These are phyloP conservation scores for Palythoa grandiflora DNA, from an alignment of 92 coral and sea anemone genomes.

Conservation along the genomic window DNA sequence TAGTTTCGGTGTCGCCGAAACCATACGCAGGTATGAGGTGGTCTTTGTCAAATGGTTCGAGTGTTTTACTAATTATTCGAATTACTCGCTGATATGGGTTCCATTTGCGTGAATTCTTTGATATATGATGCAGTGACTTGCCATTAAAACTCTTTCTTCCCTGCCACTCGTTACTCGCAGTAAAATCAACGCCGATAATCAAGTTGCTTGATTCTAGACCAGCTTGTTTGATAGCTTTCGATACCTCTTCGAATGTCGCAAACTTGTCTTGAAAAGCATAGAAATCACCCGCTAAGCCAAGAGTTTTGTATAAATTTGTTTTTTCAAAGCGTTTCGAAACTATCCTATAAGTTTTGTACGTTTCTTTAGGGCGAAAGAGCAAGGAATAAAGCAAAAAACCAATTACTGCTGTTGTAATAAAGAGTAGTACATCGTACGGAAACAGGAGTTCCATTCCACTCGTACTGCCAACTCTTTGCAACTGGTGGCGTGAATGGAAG, in stretches of 20 bases:
- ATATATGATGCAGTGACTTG: slow-evolving; percentile 83
- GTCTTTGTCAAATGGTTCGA: slow-evolving; percentile 93
- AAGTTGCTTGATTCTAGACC: slow-evolving; percentile 89
- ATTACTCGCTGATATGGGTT: slow-evolving; percentile 97
- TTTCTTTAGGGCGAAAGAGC: slow-evolving; percentile 81
- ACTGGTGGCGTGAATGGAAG: not conserved
- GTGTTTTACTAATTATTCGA: slow-evolving; percentile 79
- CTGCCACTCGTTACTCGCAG: slow-evolving; percentile 99
- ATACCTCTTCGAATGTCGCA: slow-evolving; percentile 77
- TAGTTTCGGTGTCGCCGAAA: slow-evolving; percentile 88
- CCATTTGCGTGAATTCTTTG: slow-evolving; percentile 73
- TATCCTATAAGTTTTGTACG: slow-evolving; percentile 73
- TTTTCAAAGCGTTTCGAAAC: slow-evolving; percentile 74
- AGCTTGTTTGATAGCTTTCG: slow-evolving; percentile 79
- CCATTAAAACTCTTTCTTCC: slow-evolving; percentile 92
- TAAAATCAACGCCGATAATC: slow-evolving; percentile 93
- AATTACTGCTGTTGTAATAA: slow-evolving; percentile 69
- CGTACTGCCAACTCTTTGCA: not conserved
- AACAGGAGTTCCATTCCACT: slow-evolving; percentile 73
- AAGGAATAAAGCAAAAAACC: slow-evolving; percentile 80
- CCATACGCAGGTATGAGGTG: slow-evolving; percentile 91
- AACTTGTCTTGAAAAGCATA: slow-evolving; percentile 85
- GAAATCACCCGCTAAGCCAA: slow-evolving; percentile 88
- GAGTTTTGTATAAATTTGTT: slow-evolving; percentile 72
- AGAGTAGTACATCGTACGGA: slow-evolving; percentile 78